A percentile compares a stretch with the other conserved stretches of the same genome.
phyloP scores from a whole-genome alignment of 2,113 vertebrate species.

The Pseudopipra pipra region DNA sequence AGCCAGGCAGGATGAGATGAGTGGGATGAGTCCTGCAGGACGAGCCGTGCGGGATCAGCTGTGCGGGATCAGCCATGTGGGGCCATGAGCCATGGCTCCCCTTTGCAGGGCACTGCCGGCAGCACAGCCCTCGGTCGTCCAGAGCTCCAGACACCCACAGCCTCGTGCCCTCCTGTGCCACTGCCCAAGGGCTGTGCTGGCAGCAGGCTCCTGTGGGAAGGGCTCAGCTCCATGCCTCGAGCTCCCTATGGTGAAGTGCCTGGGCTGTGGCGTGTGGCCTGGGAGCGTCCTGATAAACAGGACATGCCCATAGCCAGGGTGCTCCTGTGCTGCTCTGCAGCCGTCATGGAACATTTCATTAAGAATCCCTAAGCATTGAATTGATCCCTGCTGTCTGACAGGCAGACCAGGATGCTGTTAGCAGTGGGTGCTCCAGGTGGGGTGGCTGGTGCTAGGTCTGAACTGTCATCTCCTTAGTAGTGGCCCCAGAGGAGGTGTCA shows the following conservation, averaged over 20 bases:
- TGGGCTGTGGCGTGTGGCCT: accelerated
- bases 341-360: background rate
- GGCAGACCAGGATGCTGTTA: accelerated
- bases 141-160: background rate
- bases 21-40: background rate
- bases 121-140: accelerated
- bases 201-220: accelerated
- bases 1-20: background rate
- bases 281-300: background rate
- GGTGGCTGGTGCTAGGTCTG: accelerated
- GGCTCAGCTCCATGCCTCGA: background rate
- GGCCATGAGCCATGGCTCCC: background rate
- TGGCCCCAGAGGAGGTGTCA: background rate
- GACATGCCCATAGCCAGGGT: background rate
- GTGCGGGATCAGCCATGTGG: background rate
- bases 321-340: background rate
- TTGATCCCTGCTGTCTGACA: background rate
- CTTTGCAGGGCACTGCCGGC: accelerated
- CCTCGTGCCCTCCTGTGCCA: accelerated
- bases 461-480: background rate
- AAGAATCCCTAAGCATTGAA: background rate
- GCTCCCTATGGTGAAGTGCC: background rate
- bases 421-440: background rate
- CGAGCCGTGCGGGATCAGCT: accelerated
- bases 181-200: background rate